Percentiles rank a stretch among this genome's conserved stretches.
Evolutionary conservation across 64 coral and sea anemone genomes (phyloP).

Genomic region (Trachythela sp.): DNA sequence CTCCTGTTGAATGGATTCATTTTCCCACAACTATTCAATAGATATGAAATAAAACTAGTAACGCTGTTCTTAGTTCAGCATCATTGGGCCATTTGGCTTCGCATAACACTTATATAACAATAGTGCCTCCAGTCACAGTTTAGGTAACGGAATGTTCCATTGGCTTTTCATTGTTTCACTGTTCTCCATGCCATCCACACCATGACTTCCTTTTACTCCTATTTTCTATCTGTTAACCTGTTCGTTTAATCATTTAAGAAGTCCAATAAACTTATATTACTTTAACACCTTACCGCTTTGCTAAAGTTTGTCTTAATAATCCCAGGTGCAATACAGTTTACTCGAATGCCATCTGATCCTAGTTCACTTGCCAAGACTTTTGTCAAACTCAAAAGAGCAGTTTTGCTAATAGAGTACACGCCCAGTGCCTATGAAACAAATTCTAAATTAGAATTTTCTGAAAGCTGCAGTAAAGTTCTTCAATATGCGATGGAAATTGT

Average conservation of each 20-base stretch:
- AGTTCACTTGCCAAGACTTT: conserved; percentile 77
- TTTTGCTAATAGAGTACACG: conserved; percentile 86
- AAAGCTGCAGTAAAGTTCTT: background rate
- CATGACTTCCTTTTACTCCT: too few species aligned
- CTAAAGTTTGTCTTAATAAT: conserved; percentile 93
- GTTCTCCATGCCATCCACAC: too few species aligned
- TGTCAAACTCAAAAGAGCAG: conserved; percentile 76
- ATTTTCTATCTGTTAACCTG: too few species aligned
- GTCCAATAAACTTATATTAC: background rate
- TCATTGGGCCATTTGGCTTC: too few species aligned
- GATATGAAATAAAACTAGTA: background rate
- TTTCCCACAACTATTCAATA: conserved; percentile 61
- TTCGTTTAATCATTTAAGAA: background rate
- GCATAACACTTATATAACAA: too few species aligned
- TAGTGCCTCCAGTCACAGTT: too few species aligned
- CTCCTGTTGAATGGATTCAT: conserved; percentile 38
- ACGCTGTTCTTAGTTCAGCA: too few species aligned
- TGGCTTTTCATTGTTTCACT: too few species aligned
- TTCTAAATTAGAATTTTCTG: background rate
- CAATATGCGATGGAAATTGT: too few species aligned
- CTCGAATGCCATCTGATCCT: conserved; percentile 56
- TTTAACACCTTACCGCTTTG: conserved; percentile 48
- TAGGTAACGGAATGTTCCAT: too few species aligned
- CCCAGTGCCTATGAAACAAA: conserved; percentile 63
- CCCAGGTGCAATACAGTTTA: conserved; percentile 87